Base-by-base conservation (phyloP, 1,140 invertebrate genomes). In the Papilio helenus region DNA sequence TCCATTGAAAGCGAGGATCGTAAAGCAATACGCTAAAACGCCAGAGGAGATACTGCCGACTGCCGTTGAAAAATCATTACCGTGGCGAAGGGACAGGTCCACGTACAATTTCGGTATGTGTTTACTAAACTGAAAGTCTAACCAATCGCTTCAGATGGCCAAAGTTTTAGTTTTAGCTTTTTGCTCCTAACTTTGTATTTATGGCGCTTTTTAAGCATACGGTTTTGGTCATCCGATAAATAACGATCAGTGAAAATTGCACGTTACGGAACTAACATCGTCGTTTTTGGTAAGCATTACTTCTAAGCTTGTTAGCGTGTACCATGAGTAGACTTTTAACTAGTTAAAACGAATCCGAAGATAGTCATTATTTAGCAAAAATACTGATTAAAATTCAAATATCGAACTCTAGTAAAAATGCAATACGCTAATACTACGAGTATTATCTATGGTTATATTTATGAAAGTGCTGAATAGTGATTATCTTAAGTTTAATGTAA, bases 71-170 rank as follows among this genome's bases (percentile, higher is more conserved):
- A 95, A 96, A 89, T 96, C 96, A 83, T 95, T 97, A 90, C 97
- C 97, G 84, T 97, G 97, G 97, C 95, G 97, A 93, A 95, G 97
- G 88, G 96, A 97, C 91, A 95, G 95, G 92, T 96, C 95, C 92
- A 94, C 93, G 86, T 95, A 95, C 89, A 95, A 95, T 87, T 95
- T 95, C 85, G 94, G 94, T 95, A 95, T 93, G 94, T 95, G 87
- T 89, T 61, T 39, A 77, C 4, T 65, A 61, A 77, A 65, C 55
- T 77, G 76, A 77, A 61, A 20, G 76, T 77, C 58, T 77, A 77
- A 65, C 55, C 51, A 77, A 65, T 65, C n/a, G 76, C 76, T 77
- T 74, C 42, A 16, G 51, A 65, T 44, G 34, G 76, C 51, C 76
- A 44, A 65, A 77, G 76, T 65, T 44, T 65, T 77, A n/a, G 72